These are phyloP conservation scores for Dipodomys spectabilis DNA, from an alignment of 2,113 vertebrate genomes.

Conservation along the genomic window DNA sequence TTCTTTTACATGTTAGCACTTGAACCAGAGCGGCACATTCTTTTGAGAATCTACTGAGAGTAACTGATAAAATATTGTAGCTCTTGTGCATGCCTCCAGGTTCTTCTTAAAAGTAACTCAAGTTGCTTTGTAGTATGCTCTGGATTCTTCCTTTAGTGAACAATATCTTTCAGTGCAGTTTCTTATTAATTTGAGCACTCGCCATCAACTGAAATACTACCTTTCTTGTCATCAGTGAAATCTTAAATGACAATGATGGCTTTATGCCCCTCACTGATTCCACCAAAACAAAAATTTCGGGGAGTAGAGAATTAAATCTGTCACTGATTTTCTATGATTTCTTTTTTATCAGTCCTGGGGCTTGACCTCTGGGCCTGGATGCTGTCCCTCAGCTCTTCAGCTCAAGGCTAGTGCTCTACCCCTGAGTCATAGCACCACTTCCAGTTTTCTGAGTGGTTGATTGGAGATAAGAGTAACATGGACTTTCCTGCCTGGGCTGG, in stretches of 20 bases:
- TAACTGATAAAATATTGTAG: neutral
- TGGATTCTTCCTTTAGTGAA: neutral
- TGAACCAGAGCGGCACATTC: neutral
- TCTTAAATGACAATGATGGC: neutral
- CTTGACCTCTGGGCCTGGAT: too few species aligned
- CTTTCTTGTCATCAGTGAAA: neutral
- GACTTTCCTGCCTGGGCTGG: too few species aligned
- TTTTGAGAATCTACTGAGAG: neutral
- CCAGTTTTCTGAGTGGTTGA: too few species aligned
- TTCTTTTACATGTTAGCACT: neutral
- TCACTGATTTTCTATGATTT: neutral
- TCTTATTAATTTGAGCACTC: neutral
- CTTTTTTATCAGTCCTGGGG: too few species aligned
- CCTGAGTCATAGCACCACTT: too few species aligned
- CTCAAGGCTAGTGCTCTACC: too few species aligned
- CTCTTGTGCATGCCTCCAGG: neutral
- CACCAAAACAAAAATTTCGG: neutral
- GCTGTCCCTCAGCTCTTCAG: too few species aligned
- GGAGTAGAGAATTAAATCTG: neutral
- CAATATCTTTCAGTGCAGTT: neutral
- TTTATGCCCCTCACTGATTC: neutral
- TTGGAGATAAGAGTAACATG: too few species aligned
- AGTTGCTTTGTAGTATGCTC: neutral
- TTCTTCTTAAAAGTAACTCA: neutral
- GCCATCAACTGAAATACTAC: neutral